phyloP scores from a whole-genome alignment of 1,140 invertebrate genomes.

The Drosophila sp. region DNA sequence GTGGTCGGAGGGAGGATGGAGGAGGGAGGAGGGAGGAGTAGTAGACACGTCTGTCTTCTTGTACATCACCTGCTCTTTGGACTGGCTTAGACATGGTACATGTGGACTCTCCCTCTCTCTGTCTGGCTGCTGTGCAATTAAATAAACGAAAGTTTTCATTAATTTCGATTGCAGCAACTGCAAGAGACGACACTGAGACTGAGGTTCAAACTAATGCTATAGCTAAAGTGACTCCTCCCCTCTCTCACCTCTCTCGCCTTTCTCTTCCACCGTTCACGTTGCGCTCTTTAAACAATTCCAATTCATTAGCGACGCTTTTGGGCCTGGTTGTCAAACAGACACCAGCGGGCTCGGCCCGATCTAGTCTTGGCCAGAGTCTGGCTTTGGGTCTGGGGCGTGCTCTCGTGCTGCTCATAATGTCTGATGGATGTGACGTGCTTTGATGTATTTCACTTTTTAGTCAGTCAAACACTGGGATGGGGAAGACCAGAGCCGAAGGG shows the following conservation, averaged over 20 bases:
- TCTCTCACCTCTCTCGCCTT: background rate
- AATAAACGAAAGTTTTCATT: slow-evolving; percentile 82
- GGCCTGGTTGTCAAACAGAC: slow-evolving; percentile 50
- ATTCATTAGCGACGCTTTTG: slow-evolving; percentile 80
- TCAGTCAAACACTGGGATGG: slow-evolving; percentile 25
- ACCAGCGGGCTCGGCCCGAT: slow-evolving; percentile 8
- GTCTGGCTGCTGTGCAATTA: slow-evolving; percentile 74
- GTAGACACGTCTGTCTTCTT: background rate
- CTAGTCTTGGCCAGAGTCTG: slow-evolving; percentile 30
- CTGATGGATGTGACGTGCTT: slow-evolving; percentile 81
- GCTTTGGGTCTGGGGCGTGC: slow-evolving; percentile 60
- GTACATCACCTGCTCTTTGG: slow-evolving; percentile 29
- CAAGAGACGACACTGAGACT: slow-evolving; percentile 62
- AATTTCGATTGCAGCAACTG: slow-evolving; percentile 74
- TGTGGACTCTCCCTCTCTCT: slow-evolving; percentile 43
- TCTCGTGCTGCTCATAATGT: slow-evolving; percentile 81
- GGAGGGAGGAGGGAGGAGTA: background rate
- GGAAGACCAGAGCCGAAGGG: background rate
- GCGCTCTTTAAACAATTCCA: slow-evolving; percentile 74
- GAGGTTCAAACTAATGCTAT: background rate
- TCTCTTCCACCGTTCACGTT: slow-evolving; percentile 5
- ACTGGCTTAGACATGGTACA: slow-evolving; percentile 18
- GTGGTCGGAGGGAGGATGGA: too few species aligned
- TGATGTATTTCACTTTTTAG: slow-evolving; percentile 81
- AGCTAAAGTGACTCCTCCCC: slow-evolving; percentile 8